Conservation (phyloP, 2,113 vertebrate species). For the Melanerpes formicivorus region DNA sequence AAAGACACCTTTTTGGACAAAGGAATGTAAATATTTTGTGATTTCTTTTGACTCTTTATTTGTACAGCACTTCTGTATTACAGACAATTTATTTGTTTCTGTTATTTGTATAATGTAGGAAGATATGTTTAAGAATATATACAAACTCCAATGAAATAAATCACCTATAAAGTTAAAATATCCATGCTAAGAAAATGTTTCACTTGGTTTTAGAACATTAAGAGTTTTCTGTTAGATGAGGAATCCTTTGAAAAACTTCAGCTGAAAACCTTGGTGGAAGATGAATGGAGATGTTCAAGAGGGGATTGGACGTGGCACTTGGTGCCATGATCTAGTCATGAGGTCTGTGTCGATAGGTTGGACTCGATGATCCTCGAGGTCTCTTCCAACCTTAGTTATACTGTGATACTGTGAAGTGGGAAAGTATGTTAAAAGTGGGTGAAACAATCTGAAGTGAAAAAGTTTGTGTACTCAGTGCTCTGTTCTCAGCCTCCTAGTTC, state of each 20-base stretch:
- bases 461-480: neutral
- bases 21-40: neutral
- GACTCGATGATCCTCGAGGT: no score
- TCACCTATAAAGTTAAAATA: neutral
- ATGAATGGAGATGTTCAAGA: neutral
- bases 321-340: no score
- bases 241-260: neutral
- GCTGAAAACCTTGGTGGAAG: neutral
- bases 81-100: neutral
- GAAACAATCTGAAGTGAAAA: constrained; percentile 29
- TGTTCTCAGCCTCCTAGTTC: constrained; percentile 22
- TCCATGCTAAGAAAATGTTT: neutral
- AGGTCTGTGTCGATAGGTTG: no score
- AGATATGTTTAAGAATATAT: neutral
- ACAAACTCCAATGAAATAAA: neutral
- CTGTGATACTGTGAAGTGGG: neutral
- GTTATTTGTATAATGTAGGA: neutral
- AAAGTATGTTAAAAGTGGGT: neutral
- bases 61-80: neutral
- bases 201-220: neutral
- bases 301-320: no score
- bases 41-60: neutral
- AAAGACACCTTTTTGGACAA: neutral
- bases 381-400: no score
- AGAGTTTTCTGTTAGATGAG: neutral